These are phyloP conservation scores for Amiota communis DNA, from an alignment of 2,888 invertebrate species.

Conservation along the genomic window DNA sequence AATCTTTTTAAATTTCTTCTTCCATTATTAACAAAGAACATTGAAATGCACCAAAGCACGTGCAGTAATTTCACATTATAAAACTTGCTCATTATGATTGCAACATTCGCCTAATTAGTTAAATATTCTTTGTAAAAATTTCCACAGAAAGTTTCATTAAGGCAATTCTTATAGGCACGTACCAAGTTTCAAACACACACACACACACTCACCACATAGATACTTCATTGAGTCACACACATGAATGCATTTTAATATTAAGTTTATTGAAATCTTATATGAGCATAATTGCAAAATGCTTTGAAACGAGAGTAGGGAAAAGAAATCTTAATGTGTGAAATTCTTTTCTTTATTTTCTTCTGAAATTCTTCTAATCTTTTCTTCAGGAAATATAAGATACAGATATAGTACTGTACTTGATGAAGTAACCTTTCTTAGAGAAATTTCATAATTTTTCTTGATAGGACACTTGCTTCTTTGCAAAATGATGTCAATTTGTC, in stretches of 20 bases:
- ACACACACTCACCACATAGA: no score
- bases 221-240: neutral
- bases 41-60: neutral
- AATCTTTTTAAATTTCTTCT: neutral
- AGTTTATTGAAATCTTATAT: conserved; percentile 1
- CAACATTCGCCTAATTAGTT: neutral
- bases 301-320: no score
- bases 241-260: conserved; percentile 7
- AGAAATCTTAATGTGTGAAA: no score
- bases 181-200: neutral
- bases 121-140: neutral
- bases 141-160: conserved; percentile 18
- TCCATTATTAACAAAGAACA: neutral
- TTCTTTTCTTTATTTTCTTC: no score
- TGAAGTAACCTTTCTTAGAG: no score
- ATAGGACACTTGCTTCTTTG: no score
- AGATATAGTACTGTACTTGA: no score
- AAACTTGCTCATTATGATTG: neutral
- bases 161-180: conserved; percentile 15
- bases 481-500: no score
- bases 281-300: neutral
- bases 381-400: no score
- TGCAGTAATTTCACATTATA: neutral
- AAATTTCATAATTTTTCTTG: no score
- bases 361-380: no score